These are phyloP conservation scores for Vanacampus margaritifer DNA, from an alignment of 2,113 vertebrate species.

Conservation along the genomic window DNA sequence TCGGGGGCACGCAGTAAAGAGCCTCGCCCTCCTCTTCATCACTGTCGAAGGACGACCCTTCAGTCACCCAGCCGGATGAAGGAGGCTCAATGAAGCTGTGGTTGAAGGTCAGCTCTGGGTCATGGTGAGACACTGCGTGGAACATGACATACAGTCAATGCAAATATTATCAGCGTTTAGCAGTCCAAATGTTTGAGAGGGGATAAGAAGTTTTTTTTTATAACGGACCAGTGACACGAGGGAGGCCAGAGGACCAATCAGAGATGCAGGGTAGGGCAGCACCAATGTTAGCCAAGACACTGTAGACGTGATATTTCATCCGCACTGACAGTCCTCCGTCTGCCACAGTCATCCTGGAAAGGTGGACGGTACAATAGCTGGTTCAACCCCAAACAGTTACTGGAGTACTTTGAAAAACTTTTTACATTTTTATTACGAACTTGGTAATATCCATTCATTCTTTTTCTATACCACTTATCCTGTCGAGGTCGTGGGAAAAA, in stretches of 20 bases:
- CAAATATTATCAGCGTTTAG: neutral
- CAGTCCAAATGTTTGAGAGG: neutral
- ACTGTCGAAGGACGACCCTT: slow-evolving; percentile 85
- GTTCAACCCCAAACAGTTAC: neutral
- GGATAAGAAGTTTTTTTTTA: neutral
- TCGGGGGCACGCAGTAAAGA: slow-evolving; percentile 83
- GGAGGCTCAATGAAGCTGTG: slow-evolving; percentile 96
- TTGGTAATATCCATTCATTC: neutral
- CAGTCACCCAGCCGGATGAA: slow-evolving; percentile 85
- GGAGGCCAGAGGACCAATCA: slow-evolving; percentile 80
- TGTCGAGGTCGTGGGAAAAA: too few relatives aligned
- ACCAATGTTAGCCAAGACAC: slow-evolving; percentile 80
- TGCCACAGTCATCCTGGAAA: slow-evolving; percentile 44
- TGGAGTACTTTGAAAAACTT: too few relatives aligned
- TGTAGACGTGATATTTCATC: slow-evolving; percentile 88
- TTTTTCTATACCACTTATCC: too few relatives aligned
- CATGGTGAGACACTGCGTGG: slow-evolving; percentile 87
- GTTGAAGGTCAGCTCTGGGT: slow-evolving; percentile 89
- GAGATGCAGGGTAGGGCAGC: slow-evolving; percentile 80
- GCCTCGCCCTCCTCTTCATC: slow-evolving; percentile 79
- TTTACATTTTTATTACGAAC: neutral
- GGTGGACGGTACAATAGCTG: neutral
- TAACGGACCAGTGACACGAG: slow-evolving; percentile 87
- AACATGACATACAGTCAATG: neutral
- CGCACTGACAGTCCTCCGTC: slow-evolving; percentile 71